Conservation (phyloP, 2,888 invertebrate genomes). For the Dinocampus coccinellae region DNA sequence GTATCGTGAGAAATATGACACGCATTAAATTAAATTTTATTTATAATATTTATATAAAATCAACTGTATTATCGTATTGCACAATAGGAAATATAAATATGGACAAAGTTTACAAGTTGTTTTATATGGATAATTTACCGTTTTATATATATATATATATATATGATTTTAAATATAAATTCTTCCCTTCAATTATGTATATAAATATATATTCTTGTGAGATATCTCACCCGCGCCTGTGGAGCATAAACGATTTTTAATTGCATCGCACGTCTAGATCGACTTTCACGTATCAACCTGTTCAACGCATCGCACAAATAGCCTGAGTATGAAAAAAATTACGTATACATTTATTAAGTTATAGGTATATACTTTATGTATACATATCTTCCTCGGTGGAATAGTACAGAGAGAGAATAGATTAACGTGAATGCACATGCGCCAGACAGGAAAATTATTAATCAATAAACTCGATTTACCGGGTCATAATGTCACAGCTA, state of each 20-base stretch:
- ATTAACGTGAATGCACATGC: background rate
- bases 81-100: background rate
- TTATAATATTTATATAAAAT: conserved; percentile 52
- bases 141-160: background rate
- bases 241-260: conserved; percentile 15
- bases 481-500: background rate
- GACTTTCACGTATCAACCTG: conserved; percentile 10
- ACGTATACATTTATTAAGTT: background rate
- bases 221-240: background rate
- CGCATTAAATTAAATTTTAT: too few relatives aligned
- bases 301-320: background rate
- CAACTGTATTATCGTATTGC: conserved; percentile 22
- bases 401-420: background rate
- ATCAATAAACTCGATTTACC: conserved; percentile 17
- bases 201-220: background rate
- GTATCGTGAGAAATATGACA: conserved; percentile 61
- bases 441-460: background rate
- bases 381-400: background rate
- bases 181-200: background rate
- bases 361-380: background rate
- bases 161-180: background rate
- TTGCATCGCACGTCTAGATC: conserved; percentile 12
- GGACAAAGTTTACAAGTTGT: background rate
- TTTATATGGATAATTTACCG: background rate
- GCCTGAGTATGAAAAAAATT: background rate